Evolutionary conservation across 2,113 vertebrate genomes (phyloP).

Genomic region (Pantherophis guttatus): DNA sequence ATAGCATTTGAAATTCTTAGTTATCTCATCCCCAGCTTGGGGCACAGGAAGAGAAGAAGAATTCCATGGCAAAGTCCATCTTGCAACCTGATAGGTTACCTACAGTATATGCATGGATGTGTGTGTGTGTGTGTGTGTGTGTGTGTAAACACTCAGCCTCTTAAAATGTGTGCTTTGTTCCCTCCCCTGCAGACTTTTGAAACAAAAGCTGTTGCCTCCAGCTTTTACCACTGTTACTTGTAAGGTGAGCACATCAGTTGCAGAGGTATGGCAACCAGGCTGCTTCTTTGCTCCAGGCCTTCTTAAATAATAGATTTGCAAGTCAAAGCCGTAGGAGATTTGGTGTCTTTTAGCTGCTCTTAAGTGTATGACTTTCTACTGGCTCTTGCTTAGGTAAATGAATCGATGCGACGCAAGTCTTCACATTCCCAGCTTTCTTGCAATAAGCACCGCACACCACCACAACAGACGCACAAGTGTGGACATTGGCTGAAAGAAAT

Average conservation of each 20-base stretch:
- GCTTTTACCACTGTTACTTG: slow-evolving; percentile 59
- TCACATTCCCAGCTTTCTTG: slow-evolving; percentile 62
- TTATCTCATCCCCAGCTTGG: not conserved
- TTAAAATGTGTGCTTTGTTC: slow-evolving; percentile 49
- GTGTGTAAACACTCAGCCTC: not conserved
- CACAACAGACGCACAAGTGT: slow-evolving; percentile 51
- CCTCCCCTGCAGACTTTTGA: slow-evolving; percentile 52
- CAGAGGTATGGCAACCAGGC: slow-evolving; percentile 55
- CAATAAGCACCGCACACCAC: slow-evolving; percentile 53
- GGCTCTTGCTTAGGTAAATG: slow-evolving; percentile 71
- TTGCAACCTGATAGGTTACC: not conserved
- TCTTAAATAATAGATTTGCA: slow-evolving; percentile 92
- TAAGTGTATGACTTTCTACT: slow-evolving; percentile 70
- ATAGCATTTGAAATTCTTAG: not conserved
- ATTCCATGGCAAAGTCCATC: not conserved
- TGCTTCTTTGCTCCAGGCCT: slow-evolving; percentile 65
- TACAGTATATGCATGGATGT: not conserved
- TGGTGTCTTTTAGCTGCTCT: slow-evolving; percentile 76
- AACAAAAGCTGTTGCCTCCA: slow-evolving; percentile 68
- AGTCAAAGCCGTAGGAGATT: slow-evolving; percentile 78
- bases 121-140: not conserved
- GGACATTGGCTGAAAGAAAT: slow-evolving; percentile 61
- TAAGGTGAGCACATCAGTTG: slow-evolving; percentile 70
- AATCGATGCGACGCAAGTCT: slow-evolving; percentile 65
- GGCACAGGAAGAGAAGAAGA: not conserved